Evolutionary conservation across 2,797 vertebrate genomes (phyloP).

Genomic region (Macropodus opercularis): DNA sequence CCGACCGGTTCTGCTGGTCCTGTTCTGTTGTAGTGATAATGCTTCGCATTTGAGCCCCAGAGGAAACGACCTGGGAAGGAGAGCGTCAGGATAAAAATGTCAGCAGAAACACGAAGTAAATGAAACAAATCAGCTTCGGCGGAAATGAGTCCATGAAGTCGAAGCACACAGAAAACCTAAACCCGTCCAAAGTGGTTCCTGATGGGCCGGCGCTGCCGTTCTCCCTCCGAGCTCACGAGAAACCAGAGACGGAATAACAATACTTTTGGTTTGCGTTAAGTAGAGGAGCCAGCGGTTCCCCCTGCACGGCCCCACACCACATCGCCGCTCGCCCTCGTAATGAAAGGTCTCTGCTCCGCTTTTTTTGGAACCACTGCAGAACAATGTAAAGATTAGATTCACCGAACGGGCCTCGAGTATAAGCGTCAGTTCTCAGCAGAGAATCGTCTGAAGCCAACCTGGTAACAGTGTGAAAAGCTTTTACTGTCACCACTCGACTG

Average conservation of each 20-base stretch:
- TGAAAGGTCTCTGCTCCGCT: slow-evolving; percentile 56
- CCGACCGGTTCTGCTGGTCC: slow-evolving; percentile 53
- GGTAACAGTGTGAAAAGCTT: slow-evolving; percentile 1
- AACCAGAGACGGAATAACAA: slow-evolving; percentile 74
- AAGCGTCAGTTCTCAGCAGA: slow-evolving; percentile 1
- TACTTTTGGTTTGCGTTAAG: slow-evolving; percentile 75
- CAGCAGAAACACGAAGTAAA: no score
- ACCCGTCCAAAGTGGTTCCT: slow-evolving; percentile 13
- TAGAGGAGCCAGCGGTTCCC: slow-evolving; percentile 57
- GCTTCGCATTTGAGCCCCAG: slow-evolving; percentile 23
- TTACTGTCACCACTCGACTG: not conserved
- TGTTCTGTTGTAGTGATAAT: slow-evolving; percentile 13
- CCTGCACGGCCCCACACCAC: slow-evolving; percentile 51
- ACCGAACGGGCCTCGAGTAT: slow-evolving; percentile 33
- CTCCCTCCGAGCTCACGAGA: slow-evolving; percentile 33
- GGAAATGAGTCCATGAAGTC: no score
- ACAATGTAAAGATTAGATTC: slow-evolving; percentile 56
- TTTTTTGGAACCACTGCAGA: slow-evolving; percentile 52
- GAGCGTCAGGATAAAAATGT: slow-evolving; percentile 11
- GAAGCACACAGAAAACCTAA: slow-evolving; percentile 11
- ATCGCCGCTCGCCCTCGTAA: slow-evolving; percentile 53
- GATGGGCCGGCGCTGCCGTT: slow-evolving; percentile 4
- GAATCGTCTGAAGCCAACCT: not conserved
- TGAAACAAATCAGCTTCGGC: no score
- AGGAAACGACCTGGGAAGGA: slow-evolving; percentile 39